These are phyloP conservation scores for Strongylocentrotus purpuratus DNA, from an alignment of 35 echinoderm and acorn worm genomes.

Conservation along the genomic window DNA sequence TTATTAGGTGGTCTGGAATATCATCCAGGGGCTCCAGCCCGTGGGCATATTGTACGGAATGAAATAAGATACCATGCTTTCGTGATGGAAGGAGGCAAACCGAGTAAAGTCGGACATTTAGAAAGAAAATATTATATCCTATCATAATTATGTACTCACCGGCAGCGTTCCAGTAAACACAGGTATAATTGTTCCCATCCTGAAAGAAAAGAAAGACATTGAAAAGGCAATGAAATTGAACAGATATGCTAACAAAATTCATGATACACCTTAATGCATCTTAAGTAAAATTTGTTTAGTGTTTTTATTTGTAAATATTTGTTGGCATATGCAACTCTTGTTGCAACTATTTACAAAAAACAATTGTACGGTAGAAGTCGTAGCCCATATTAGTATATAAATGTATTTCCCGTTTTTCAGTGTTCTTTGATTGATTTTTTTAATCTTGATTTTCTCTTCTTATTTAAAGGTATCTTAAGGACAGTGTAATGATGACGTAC, in stretches of 20 bases:
- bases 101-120: not conserved
- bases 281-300: no score
- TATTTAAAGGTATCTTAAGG: no score
- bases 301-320: no score
- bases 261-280: not conserved
- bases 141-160: not conserved
- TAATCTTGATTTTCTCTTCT: no score
- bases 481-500: no score
- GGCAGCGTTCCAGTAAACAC: constrained; percentile 11
- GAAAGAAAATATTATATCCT: not conserved
- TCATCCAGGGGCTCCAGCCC: not conserved
- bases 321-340: no score
- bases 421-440: no score
- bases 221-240: no score
- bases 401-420: no score
- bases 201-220: not conserved
- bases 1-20: not conserved
- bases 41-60: not conserved
- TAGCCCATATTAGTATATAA: no score
- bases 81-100: not conserved
- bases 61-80: not conserved
- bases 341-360: no score
- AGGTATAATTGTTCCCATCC: constrained; percentile 21
- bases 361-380: no score
- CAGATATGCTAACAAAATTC: not conserved